Conservation (phyloP, 2,113 vertebrate species). For the Indicator indicator region DNA sequence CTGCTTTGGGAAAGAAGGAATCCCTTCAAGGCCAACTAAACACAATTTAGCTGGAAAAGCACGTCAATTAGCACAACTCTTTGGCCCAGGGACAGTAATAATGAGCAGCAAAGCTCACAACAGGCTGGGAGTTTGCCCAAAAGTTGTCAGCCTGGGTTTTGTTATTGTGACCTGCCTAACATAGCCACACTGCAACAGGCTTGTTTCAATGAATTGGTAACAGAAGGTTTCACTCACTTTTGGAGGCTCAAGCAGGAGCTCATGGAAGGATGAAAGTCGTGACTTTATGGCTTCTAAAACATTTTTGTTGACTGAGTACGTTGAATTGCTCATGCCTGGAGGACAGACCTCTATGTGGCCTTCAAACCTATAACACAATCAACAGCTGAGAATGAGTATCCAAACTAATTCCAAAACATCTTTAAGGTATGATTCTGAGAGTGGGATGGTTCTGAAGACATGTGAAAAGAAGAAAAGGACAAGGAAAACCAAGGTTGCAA, state of each 20-base stretch:
- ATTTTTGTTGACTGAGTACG: constrained; percentile 92
- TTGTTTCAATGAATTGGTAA: neutral
- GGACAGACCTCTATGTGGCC: constrained; percentile 95
- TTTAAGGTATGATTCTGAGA: neutral
- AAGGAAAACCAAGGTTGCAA: neutral
- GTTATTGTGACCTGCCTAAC: neutral
- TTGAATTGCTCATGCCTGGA: constrained; percentile 91
- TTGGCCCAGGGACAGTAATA: neutral
- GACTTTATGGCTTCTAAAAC: constrained; percentile 95
- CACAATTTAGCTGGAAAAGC: neutral
- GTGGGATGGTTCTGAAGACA: neutral
- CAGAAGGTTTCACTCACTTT: constrained; percentile 81
- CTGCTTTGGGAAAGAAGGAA: neutral
- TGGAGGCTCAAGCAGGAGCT: constrained; percentile 94
- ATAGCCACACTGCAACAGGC: neutral
- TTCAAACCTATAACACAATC: constrained; percentile 85
- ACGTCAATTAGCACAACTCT: neutral
- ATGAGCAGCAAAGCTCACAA: neutral
- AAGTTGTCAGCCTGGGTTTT: neutral
- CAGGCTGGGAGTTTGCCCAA: neutral
- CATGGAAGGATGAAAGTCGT: constrained; percentile 93
- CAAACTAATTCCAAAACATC: neutral
- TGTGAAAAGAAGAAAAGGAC: neutral
- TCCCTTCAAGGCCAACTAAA: neutral
- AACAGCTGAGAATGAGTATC: neutral